Percentiles rank a stretch among this genome's conserved stretches.
phyloP scores from a whole-genome alignment of 2,797 vertebrate genomes.

The Cyclura pinguis region DNA sequence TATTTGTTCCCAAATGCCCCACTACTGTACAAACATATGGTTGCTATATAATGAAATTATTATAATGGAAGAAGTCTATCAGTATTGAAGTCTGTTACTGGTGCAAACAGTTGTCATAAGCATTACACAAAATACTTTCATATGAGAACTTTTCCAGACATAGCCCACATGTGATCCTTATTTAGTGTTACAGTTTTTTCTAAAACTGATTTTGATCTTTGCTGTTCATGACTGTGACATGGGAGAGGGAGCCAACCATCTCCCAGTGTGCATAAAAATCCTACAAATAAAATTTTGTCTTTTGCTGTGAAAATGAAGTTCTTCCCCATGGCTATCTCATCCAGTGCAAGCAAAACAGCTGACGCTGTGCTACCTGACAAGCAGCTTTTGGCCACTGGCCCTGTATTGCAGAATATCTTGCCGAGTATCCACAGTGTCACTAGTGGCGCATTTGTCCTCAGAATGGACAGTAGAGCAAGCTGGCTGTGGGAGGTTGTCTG shows the following conservation, averaged over 20 bases:
- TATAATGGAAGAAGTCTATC: background rate
- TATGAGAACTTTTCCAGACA: background rate
- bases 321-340: background rate
- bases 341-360: background rate
- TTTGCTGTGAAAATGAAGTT: background rate
- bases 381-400: background rate
- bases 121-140: background rate
- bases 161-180: background rate
- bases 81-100: accelerated
- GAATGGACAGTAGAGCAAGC: no score
- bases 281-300: background rate
- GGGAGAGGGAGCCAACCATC: background rate
- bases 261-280: background rate
- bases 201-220: background rate
- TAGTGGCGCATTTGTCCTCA: background rate
- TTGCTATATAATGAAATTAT: background rate
- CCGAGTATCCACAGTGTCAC: background rate
- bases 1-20: background rate
- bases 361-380: background rate
- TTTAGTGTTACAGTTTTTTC: background rate
- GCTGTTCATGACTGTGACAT: no score
- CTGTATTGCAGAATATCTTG: background rate
- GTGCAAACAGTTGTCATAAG: background rate
- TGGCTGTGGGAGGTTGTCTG: background rate
- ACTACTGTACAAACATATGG: background rate